Base-by-base conservation (phyloP, 2,888 invertebrate genomes). In the Chrysolina haemoptera region DNA sequence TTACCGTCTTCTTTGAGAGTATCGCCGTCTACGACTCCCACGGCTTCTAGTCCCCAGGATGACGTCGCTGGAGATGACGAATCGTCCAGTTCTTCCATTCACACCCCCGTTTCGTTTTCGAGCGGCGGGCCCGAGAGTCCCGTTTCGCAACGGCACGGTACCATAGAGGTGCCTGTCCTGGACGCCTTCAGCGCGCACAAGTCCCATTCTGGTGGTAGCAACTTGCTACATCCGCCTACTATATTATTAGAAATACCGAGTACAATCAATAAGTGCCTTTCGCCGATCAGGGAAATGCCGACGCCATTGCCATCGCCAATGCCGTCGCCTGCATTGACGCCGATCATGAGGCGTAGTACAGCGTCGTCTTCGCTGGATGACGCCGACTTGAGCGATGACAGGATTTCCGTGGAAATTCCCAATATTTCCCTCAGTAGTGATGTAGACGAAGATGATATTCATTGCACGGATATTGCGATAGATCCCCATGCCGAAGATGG, bases 221-320 rank as follows among this genome's bases (percentile, higher is more conserved):
- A 92, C 85, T 88, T 92, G 64, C 89, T 93, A 53, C 93, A 94
- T 85, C 93, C 94, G 70, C 94, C 94, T 48, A 93, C 93, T 50
- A 94, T 95, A 80, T 90, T 94, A 41, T 90, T 95, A 70, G 95
- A 95, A 90, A 93, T 94, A 81, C 94, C 95, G 53, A 92, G 91
- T 86, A 89, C 90, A 83, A 93, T 93, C 82, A 93, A 92, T 85
- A 94, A 94, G 88, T 95, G 94, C 89, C 90, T 95, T 79, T 94
- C 94, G 67, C 95, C 95, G 0, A 95, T 95, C 79, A 89, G 93
- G 79, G 94, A 94, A 87, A 90, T 94, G 80, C 94, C 94, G 3
- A 94, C 94, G 0, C 94, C 94, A 22, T 88, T 93, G 40, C 94
- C 94, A 16, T 94, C 94, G 5, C 94, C 94, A 6, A 89, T 93